Conservation (phyloP, 64 coral and sea anemone species). For the Porites lutea region DNA sequence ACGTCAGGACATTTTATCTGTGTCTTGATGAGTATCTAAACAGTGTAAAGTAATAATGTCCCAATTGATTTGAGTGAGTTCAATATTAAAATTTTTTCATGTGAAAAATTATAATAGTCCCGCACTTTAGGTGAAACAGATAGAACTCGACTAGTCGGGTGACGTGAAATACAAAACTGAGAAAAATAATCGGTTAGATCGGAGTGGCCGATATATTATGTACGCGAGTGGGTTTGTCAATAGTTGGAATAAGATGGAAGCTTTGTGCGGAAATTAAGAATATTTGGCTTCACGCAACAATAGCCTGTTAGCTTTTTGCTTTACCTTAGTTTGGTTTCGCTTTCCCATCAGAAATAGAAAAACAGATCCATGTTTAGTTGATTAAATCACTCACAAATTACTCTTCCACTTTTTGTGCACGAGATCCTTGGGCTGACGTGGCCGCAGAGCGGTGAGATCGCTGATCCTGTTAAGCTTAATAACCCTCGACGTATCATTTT, state of each 20-base stretch:
- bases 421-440: no score
- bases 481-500: no score
- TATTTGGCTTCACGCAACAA: background rate
- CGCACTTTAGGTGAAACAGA: conserved; percentile 5
- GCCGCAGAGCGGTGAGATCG: no score
- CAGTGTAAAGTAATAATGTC: background rate
- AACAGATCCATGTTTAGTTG: background rate
- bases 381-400: conserved; percentile 31
- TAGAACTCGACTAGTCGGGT: background rate
- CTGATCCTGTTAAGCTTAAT: no score
- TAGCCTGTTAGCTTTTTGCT: conserved; percentile 17
- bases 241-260: conserved; percentile 25
- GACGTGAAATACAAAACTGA: conserved; percentile 29
- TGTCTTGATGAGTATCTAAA: background rate
- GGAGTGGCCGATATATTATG: background rate
- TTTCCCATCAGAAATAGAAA: background rate
- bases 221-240: conserved; percentile 44
- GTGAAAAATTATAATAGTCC: conserved; percentile 19
- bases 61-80: background rate
- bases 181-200: conserved; percentile 41
- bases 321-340: background rate
- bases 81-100: conserved; percentile 9
- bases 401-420: no score
- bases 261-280: conserved; percentile 20
- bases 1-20: conserved; percentile 19